phyloP scores from a whole-genome alignment of 2,797 vertebrate species.

The Falco naumanni region DNA sequence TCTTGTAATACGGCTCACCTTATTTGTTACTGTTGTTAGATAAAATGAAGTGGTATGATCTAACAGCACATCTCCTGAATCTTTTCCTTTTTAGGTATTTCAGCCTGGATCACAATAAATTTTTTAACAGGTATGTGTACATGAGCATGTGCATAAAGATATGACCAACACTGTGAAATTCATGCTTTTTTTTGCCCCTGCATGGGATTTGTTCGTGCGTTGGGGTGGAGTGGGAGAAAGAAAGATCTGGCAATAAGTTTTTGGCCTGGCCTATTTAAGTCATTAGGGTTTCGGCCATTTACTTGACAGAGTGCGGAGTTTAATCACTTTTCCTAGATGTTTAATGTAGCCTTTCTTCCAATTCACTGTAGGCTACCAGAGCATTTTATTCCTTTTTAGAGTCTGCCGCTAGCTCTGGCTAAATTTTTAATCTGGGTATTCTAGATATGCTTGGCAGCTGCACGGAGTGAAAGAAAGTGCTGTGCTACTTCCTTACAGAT shows the following conservation, averaged over 20 bases:
- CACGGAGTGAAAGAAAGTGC: background rate
- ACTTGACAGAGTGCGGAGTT: background rate
- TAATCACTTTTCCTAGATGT: background rate
- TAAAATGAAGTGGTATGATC: background rate
- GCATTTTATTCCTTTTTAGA: slow-evolving; percentile 23
- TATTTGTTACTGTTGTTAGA: background rate
- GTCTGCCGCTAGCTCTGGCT: background rate
- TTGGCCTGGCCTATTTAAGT: background rate
- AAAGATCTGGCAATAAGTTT: background rate
- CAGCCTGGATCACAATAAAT: slow-evolving; percentile 95
- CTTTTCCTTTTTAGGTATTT: slow-evolving; percentile 83
- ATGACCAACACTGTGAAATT: background rate
- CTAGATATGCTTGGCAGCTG: background rate
- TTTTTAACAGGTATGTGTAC: slow-evolving; percentile 87
- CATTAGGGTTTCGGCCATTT: background rate
- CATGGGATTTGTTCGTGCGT: background rate
- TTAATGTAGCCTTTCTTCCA: background rate
- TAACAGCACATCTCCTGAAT: background rate
- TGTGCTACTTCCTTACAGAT: background rate
- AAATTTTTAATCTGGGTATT: background rate
- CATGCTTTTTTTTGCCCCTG: background rate
- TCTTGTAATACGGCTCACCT: background rate
- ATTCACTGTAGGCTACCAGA: background rate
- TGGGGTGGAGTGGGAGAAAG: background rate
- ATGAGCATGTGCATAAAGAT: background rate